phyloP scores from a whole-genome alignment of 2,797 vertebrate genomes.

The Caiman crocodilus region DNA sequence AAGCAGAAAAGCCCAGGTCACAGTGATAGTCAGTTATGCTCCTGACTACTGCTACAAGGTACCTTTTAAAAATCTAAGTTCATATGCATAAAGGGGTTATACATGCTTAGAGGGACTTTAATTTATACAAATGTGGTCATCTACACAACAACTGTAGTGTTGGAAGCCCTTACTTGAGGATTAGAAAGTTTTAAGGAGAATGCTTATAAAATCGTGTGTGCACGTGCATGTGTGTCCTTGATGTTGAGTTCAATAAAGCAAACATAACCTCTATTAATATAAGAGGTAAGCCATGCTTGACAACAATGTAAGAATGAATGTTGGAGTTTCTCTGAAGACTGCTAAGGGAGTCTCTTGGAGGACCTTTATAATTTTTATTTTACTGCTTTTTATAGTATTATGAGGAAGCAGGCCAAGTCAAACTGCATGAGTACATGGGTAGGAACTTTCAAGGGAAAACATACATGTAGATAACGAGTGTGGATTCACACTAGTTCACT shows the following conservation, averaged over 20 bases:
- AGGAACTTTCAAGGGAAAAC: not conserved
- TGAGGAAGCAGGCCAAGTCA: not conserved
- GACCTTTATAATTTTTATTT: not conserved
- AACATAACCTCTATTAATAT: not conserved
- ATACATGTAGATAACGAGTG: not conserved
- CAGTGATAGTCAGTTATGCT: no score
- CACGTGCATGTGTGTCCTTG: no score
- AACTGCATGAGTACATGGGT: not conserved
- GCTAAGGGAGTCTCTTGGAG: not conserved
- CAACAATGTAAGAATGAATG: not conserved
- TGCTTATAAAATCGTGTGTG: not conserved
- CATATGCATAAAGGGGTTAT: not conserved
- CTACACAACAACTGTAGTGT: not conserved
- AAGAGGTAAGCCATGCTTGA: not conserved
- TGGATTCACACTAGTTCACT: no score
- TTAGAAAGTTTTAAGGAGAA: not conserved
- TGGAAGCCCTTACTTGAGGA: not conserved
- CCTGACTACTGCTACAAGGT: no score
- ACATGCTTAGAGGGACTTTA: no score
- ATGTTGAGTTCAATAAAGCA: not conserved
- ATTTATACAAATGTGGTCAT: no score
- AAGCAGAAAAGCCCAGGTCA: no score
- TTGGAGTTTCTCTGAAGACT: not conserved
- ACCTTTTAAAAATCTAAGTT: not conserved
- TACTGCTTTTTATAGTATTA: accelerated